Base-by-base conservation (phyloP, 2,888 invertebrate genomes). In the Micoletzkya japonica region DNA sequence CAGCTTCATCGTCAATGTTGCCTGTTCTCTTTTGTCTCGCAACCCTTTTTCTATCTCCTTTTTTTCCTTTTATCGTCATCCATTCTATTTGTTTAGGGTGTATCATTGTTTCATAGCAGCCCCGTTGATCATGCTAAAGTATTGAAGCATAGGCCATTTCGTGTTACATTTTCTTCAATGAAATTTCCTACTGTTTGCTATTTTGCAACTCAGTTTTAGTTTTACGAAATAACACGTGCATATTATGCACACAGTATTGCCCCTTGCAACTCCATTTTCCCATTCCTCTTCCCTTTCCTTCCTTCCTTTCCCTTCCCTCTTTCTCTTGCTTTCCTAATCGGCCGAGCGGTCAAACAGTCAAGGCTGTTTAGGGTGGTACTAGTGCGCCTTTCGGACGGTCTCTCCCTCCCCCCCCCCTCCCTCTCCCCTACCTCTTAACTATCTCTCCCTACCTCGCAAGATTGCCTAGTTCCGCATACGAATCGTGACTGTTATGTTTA, bases 281-380 rank as follows among this genome's bases (percentile, higher is more conserved):
- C 32, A 32, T 30, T 30, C 49, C 61, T 30, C 24, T 61, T 61
- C 61, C 44, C 61, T 61, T 20, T 14, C 10, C 44, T 14, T 44
- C 32, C 39, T 60, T 44, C 44, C 26, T 30, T 24, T 49, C 61
- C 28, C 59, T 37, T 34, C 26, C 39, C 60, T n/a, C 14, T 61
- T 61, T 34, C n/a, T n/a, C n/a, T n/a, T n/a, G n/a, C n/a, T n/a
- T n/a, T n/a, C n/a, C n/a, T n/a, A n/a, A 44, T 49, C 49, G n/a
- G 28, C 26, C n/a, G 28, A 32, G 44, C 44, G 44, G 10, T n/a
- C n/a, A n/a, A n/a, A n/a, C n/a, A 44, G 44, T 49, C 34, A 30
- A 30, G n/a, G 28, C 4, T 61, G 61, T 49, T 49, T 49, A 34
- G 26, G n/a, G 26, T 61, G 44, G 44, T 49, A 26, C 37, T 39